phyloP scores from a whole-genome alignment of 2,888 invertebrate genomes.

The Oscheius onirici region DNA sequence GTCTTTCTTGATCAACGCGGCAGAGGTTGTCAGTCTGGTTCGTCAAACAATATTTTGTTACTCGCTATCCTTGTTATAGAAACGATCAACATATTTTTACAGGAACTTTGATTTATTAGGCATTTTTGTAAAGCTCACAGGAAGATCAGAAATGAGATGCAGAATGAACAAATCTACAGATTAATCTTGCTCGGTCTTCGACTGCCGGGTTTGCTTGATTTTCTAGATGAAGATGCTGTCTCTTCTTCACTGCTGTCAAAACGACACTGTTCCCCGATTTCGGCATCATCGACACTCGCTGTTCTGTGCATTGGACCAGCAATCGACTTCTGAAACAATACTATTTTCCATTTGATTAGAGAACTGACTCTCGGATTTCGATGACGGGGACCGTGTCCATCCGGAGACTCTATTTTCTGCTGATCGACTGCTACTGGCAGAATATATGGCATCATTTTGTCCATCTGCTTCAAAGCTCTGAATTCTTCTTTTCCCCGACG shows the following conservation, averaged over 20 bases:
- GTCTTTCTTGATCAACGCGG: too few relatives aligned
- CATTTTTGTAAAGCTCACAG: neutral
- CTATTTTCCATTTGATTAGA: neutral
- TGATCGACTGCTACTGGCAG: neutral
- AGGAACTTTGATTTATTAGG: too few relatives aligned
- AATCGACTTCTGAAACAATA: conserved; percentile 24
- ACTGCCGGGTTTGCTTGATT: neutral
- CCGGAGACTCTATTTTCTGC: conserved; percentile 9
- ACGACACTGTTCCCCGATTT: neutral
- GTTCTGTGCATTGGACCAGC: conserved; percentile 28
- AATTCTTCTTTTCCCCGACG: neutral
- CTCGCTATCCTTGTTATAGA: conserved; percentile 14
- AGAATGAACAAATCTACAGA: neutral
- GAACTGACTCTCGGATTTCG: conserved; percentile 28
- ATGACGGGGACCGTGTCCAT: conserved; percentile 19
- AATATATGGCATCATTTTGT: conserved; percentile 21
- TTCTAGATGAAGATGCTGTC: conserved; percentile 3
- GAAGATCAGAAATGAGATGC: neutral
- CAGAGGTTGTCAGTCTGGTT: too few relatives aligned
- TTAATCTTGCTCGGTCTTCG: conserved; percentile 4
- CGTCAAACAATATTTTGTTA: too few relatives aligned
- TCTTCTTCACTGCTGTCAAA: conserved; percentile 29
- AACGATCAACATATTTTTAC: neutral
- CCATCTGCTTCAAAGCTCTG: conserved; percentile 41
- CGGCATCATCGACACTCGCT: conserved; percentile 23